Evolutionary conservation across 2,888 invertebrate species (phyloP).

Genomic region (Rapana venosa): DNA sequence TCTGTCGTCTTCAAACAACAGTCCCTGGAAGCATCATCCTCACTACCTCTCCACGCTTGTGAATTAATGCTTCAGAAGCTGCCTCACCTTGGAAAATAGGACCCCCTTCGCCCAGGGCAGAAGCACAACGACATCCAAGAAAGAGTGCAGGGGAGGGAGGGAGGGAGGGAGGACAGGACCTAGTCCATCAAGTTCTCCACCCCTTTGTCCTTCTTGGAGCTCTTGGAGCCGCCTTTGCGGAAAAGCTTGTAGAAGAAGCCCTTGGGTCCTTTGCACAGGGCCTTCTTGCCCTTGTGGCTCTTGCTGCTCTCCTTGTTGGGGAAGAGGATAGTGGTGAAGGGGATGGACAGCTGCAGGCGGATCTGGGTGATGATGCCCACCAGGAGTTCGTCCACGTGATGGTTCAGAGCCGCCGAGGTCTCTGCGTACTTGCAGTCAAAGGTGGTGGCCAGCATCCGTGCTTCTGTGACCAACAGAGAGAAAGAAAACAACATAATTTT

Average conservation of each 20-base stretch:
- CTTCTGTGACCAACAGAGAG: constrained; percentile 56
- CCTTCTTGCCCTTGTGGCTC: constrained; percentile 45
- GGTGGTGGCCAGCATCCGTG: constrained; percentile 59
- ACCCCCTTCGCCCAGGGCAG: neutral
- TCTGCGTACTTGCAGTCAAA: constrained; percentile 94
- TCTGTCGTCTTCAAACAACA: no score
- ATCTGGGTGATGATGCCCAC: constrained; percentile 95
- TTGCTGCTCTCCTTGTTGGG: constrained; percentile 48
- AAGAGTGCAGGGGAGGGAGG: neutral
- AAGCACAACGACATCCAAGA: neutral
- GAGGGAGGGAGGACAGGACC: neutral
- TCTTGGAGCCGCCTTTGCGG: constrained; percentile 45
- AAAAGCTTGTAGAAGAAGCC: constrained; percentile 59
- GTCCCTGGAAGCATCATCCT: no score
- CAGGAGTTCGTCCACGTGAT: constrained; percentile 96
- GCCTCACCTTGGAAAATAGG: neutral
- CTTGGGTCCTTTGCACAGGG: constrained; percentile 53
- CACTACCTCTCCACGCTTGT: no score
- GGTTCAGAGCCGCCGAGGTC: constrained; percentile 96
- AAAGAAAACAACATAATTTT: neutral
- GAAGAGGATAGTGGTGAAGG: constrained; percentile 51
- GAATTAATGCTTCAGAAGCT: neutral
- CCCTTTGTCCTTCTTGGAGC: constrained; percentile 47
- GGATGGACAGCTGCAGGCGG: constrained; percentile 83
- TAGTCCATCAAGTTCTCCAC: constrained; percentile 51